phyloP scores from a whole-genome alignment of 2,113 vertebrate species.

The Boulengeromyrus knoepffleri region DNA sequence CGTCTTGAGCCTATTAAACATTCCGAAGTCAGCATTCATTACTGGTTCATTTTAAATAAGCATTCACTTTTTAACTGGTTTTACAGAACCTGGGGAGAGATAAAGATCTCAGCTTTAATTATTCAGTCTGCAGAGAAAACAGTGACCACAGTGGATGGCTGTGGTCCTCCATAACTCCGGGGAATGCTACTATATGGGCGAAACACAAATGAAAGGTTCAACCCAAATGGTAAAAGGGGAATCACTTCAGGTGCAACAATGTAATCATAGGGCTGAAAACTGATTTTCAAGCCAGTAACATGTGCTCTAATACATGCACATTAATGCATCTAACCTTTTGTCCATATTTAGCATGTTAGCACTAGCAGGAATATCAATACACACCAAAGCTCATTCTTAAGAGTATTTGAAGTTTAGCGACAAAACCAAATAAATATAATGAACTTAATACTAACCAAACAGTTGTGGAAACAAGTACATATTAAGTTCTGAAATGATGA shows the following conservation, averaged over 20 bases:
- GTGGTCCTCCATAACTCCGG: constrained; percentile 8
- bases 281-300: constrained; percentile 43
- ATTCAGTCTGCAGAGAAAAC: constrained; percentile 43
- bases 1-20: neutral
- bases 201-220: constrained; percentile 45
- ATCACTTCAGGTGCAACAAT: constrained; percentile 24
- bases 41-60: neutral
- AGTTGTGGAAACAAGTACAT: neutral
- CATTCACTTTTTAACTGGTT: neutral
- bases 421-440: neutral
- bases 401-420: neutral
- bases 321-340: constrained; percentile 9
- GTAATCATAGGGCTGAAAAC: constrained; percentile 46
- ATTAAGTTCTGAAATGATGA: neutral
- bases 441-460: neutral
- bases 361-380: neutral
- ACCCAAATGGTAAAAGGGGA: constrained; percentile 31
- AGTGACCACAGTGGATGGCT: constrained; percentile 24
- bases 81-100: constrained; percentile 1
- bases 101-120: constrained; percentile 38
- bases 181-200: constrained; percentile 43
- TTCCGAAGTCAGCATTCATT: neutral
- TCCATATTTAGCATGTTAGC: neutral
- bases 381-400: neutral
- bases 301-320: constrained; percentile 36